Evolutionary conservation across 2,113 vertebrate species (phyloP).

Genomic region (Rhabdornis inornatus): DNA sequence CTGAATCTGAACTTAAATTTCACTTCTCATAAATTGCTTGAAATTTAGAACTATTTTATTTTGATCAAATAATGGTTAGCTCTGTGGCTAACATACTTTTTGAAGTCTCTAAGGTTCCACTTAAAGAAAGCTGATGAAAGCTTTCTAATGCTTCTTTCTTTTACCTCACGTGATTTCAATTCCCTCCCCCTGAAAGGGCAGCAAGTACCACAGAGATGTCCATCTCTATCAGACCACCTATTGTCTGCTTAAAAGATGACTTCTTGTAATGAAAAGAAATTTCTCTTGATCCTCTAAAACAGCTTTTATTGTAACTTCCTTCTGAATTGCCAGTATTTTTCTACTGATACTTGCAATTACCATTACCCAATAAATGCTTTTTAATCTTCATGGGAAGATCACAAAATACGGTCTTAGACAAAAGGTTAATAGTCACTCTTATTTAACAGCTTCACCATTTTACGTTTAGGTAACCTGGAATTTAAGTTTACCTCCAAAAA

Average conservation of each 20-base stretch:
- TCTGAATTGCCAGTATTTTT: neutral
- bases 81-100: neutral
- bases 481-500: neutral
- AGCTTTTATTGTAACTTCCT: neutral
- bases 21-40: neutral
- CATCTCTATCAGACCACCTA: neutral
- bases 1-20: neutral
- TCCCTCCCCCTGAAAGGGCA: accelerated
- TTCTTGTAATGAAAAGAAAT: neutral
- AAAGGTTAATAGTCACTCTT: neutral
- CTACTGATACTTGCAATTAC: neutral
- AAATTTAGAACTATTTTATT: neutral
- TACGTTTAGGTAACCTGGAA: neutral
- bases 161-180: neutral
- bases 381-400: neutral
- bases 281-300: neutral
- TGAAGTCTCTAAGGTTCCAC: neutral
- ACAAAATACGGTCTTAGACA: neutral
- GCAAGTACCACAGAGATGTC: neutral
- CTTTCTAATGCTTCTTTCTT: neutral
- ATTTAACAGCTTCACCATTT: neutral
- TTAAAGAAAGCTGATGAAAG: neutral
- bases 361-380: neutral
- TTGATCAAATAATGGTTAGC: neutral
- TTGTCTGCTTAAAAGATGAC: neutral